Base-by-base conservation (phyloP, 1,140 invertebrate species). In the Drosophila ficusphila region DNA sequence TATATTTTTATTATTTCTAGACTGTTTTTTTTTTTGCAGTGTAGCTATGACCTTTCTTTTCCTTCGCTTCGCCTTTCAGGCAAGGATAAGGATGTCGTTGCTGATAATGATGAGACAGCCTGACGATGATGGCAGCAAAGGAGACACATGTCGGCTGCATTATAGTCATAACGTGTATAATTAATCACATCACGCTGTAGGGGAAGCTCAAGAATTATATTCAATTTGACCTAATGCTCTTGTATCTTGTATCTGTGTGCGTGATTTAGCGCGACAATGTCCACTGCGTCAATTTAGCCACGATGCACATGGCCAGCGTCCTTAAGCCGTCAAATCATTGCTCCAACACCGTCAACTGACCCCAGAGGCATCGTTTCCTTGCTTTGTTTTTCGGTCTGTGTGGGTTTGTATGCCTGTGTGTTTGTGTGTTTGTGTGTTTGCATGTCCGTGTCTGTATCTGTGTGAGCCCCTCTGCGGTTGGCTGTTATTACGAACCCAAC, bases 121-220 rank as follows among this genome's bases (percentile, higher is more conserved):
- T 67, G 61, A 67, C 44, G 44, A 34, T 67, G 62, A 67, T 67
- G 61, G 44, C 27, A 3, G 23, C 60, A 36, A 8, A 46, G 48
- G 42, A 46, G 56, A 76, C 78, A 77, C 70, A 60, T 75, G 75
- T 75, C 79, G 64, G 62, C 78, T 85, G 54, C 70, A 58, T 67
- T 71, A 75, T 83, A 78, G 29, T 64, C 53, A 64, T 77, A 71
- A 72, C 74, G 64, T 74, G 67, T 64, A 72, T 79, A 85, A 79
- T 85, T 85, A 85, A 85, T 86, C 42, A 41, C 47, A 76, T 79
- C 71, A 85, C 31, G 60, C 52, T 56, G 44, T 71, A 76, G 72
- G 71, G 70, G 54, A 60, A 61, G 34, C 54, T 56, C 18, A 44
- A 60, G 76, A 60, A 51, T 62, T 52, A 52, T 79, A 85, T 79